Conservation (phyloP, 2,888 invertebrate genomes). For the Oscheius sp. region DNA sequence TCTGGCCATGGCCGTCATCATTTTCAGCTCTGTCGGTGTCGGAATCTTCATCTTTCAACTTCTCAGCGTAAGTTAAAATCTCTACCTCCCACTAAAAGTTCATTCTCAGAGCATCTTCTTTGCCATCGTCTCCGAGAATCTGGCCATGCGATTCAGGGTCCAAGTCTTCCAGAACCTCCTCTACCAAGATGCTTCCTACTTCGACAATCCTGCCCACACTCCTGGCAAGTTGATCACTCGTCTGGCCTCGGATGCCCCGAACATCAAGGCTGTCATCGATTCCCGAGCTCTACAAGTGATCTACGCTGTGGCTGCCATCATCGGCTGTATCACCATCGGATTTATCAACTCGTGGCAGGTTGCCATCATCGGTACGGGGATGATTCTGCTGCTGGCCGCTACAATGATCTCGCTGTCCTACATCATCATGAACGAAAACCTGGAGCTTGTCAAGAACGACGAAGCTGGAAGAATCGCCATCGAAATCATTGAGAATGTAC, state of each 20-base stretch:
- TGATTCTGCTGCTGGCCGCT: constrained; percentile 73
- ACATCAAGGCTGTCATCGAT: constrained; percentile 75
- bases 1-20: constrained; percentile 58
- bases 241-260: constrained; percentile 75
- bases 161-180: constrained; percentile 71
- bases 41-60: constrained; percentile 57
- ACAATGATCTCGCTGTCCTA: constrained; percentile 75
- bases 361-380: constrained; percentile 56
- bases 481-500: constrained; percentile 75
- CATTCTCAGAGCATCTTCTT: constrained; percentile 54
- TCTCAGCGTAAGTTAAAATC: constrained; percentile 48
- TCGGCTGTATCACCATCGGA: constrained; percentile 74
- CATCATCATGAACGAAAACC: constrained; percentile 73
- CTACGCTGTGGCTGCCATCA: constrained; percentile 73
- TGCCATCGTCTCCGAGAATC: constrained; percentile 63
- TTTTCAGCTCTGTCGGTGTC: constrained; percentile 52
- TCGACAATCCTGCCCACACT: constrained; percentile 74
- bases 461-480: constrained; percentile 76
- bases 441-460: constrained; percentile 73
- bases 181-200: constrained; percentile 75
- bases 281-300: constrained; percentile 74
- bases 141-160: constrained; percentile 66
- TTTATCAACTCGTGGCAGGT: constrained; percentile 75
- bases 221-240: constrained; percentile 74
- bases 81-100: not conserved